Evolutionary conservation across 2,113 vertebrate species (phyloP).

Genomic region (Micronycteris hirsuta): DNA sequence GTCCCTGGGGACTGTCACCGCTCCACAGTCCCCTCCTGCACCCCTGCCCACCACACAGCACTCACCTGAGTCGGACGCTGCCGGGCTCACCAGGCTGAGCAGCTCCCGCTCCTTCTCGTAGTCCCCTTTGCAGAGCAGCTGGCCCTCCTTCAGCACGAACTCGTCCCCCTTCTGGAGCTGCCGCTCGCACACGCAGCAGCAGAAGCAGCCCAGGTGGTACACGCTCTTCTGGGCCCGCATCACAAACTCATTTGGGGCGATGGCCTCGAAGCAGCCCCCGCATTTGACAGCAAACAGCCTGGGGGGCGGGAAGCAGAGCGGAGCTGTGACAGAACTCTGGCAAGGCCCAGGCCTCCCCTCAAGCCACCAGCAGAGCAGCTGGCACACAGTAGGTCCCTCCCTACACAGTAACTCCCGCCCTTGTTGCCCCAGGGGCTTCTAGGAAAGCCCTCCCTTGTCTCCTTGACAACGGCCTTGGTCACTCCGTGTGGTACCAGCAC

Average conservation of each 20-base stretch:
- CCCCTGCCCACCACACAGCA: rapidly evolving
- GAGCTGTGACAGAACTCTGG: neutral
- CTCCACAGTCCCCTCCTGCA: rapidly evolving
- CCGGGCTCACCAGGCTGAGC: slow-evolving; percentile 87
- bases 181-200: slow-evolving; percentile 93
- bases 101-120: slow-evolving; percentile 89
- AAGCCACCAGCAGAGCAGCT: too few species aligned
- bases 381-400: neutral
- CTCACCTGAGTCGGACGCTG: slow-evolving; percentile 93
- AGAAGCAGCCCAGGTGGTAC: slow-evolving; percentile 97
- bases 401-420: neutral
- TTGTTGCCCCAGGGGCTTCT: rapidly evolving
- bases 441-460: too few species aligned
- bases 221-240: slow-evolving; percentile 92
- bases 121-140: slow-evolving; percentile 92
- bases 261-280: slow-evolving; percentile 87
- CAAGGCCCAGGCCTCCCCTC: too few species aligned
- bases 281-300: slow-evolving; percentile 94
- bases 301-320: neutral
- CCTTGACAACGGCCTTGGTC: too few species aligned
- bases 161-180: slow-evolving; percentile 94
- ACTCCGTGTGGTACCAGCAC: too few species aligned
- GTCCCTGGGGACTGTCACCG: rapidly evolving
- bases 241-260: slow-evolving; percentile 92
- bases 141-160: slow-evolving; percentile 94